Conservation (phyloP, 2,113 vertebrate genomes). For the Hyperopisus bebe region DNA sequence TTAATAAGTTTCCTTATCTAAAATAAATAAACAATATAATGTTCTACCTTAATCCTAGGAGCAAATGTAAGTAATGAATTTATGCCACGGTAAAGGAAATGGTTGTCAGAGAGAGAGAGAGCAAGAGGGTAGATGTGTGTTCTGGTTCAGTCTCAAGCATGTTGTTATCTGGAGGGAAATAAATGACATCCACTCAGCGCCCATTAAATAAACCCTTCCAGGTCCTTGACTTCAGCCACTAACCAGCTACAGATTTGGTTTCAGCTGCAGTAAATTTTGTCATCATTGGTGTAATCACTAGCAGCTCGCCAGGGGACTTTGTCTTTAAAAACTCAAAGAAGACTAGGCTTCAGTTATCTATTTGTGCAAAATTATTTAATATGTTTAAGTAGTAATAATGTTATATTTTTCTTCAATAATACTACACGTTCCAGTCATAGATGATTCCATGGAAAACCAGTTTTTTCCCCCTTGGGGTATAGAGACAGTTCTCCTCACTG, state of each 20-base stretch:
- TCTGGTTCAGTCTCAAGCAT: neutral
- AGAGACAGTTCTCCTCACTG: neutral
- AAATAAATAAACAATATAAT: neutral
- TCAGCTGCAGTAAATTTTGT: constrained; percentile 56
- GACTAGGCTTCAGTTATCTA: constrained; percentile 45
- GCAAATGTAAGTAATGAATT: neutral
- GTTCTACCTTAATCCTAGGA: neutral
- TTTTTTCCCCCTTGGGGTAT: neutral
- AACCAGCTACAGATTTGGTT: constrained; percentile 51
- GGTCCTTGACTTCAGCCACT: constrained; percentile 46
- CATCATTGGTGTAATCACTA: constrained; percentile 55
- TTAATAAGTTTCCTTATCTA: neutral
- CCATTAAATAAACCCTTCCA: constrained; percentile 59
- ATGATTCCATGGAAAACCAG: constrained; percentile 21
- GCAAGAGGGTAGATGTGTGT: neutral
- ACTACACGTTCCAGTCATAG: constrained; percentile 35
- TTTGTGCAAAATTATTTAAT: constrained; percentile 43
- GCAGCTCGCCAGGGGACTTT: constrained; percentile 38
- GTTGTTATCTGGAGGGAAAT: constrained; percentile 36
- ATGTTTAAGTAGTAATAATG: neutral
- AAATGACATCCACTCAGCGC: constrained; percentile 48
- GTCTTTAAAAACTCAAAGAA: constrained; percentile 30
- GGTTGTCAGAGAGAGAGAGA: neutral
- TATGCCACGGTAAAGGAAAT: neutral
- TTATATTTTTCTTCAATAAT: constrained; percentile 24